Evolutionary conservation across 2,113 vertebrate genomes (phyloP).

Genomic region (Rallus limicola): DNA sequence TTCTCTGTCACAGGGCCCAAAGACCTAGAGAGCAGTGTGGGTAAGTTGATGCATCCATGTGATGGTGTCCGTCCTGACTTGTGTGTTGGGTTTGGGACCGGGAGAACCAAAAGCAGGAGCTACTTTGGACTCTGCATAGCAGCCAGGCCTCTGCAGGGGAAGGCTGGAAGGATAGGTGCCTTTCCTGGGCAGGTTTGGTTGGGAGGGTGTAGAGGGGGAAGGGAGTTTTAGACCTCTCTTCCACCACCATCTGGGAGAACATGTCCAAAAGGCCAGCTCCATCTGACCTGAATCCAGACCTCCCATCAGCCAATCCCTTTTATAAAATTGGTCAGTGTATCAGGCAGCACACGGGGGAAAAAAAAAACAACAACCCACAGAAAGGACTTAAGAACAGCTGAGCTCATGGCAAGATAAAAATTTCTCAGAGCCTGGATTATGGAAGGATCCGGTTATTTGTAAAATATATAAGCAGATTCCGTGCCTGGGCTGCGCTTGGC

Average conservation of each 20-base stretch:
- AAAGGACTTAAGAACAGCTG: conserved; percentile 30
- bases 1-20: neutral
- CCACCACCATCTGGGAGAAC: neutral
- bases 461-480: conserved; percentile 54
- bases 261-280: neutral
- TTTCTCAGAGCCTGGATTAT: conserved; percentile 54
- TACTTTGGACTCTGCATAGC: neutral
- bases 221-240: neutral
- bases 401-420: conserved; percentile 47
- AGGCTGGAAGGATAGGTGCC: neutral
- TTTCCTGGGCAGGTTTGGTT: neutral
- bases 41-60: neutral
- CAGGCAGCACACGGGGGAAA: neutral
- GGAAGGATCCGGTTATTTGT: conserved; percentile 44
- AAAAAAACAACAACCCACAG: neutral
- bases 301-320: neutral
- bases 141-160: neutral
- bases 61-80: neutral
- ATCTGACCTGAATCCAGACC: neutral
- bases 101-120: neutral
- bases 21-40: neutral
- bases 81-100: fast-evolving
- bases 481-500: neutral
- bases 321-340: conserved; percentile 30
- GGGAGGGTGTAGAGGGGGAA: neutral